Percentiles rank a stretch among this genome's conserved stretches.
Conservation (phyloP, 2,888 invertebrate species). For the Dorcus hopei region DNA sequence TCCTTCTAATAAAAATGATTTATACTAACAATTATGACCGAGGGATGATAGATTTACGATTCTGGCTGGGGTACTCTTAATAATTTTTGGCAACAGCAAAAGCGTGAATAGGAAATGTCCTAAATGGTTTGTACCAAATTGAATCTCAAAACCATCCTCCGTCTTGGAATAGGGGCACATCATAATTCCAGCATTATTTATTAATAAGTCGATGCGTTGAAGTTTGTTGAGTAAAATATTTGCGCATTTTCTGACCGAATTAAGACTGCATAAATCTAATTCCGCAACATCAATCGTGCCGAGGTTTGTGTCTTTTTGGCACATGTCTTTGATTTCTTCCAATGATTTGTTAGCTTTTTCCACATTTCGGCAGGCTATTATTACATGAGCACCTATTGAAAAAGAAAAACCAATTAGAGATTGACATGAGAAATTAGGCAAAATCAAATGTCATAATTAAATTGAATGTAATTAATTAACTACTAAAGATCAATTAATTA, state of each 20-base stretch:
- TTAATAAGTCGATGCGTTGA: slow-evolving; percentile 57
- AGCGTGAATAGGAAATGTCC: slow-evolving; percentile 48
- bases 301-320: slow-evolving; percentile 35
- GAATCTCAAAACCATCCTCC: slow-evolving; percentile 63
- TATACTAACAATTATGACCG: slow-evolving; percentile 35
- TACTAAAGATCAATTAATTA: too few relatives aligned
- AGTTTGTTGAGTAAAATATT: slow-evolving; percentile 48
- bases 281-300: slow-evolving; percentile 48
- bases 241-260: slow-evolving; percentile 47
- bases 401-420: too few relatives aligned
- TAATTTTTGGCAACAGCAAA: slow-evolving; percentile 50
- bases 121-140: slow-evolving; percentile 64
- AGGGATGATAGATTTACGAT: slow-evolving; percentile 50
- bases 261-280: slow-evolving; percentile 45
- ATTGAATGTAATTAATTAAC: too few relatives aligned
- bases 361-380: slow-evolving; percentile 56
- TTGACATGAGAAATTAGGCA: too few relatives aligned
- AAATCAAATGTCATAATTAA: too few relatives aligned
- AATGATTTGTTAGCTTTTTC: slow-evolving; percentile 54
- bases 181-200: slow-evolving; percentile 72
- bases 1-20: not conserved
- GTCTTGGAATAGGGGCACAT: slow-evolving; percentile 58
- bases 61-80: slow-evolving; percentile 53
- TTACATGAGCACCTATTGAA: slow-evolving; percentile 51
- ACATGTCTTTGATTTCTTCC: slow-evolving; percentile 47